Evolutionary conservation across 1,140 invertebrate genomes (phyloP), one percentile per base, ranked within the genome.

Genomic region (Drosophila burlai): DNA sequence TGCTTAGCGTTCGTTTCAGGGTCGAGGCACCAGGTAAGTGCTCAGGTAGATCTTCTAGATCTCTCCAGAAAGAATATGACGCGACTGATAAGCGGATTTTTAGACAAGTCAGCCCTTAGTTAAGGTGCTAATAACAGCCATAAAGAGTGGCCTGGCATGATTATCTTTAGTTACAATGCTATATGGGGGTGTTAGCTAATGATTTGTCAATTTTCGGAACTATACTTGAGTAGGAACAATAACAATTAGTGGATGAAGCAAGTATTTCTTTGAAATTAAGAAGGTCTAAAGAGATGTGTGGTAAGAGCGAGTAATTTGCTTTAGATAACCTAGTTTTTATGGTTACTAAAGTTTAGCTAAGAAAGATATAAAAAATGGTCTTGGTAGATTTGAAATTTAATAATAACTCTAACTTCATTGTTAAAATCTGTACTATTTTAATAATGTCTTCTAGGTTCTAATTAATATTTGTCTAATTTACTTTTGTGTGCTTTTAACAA

Each of bases 11-110:
- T 42, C 11, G 65, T 31, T 29, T 74, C 68, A 74, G 38, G 71
- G 71, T 74, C 71, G 54, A 26, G 7, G 24, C 7, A 11, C 9
- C 69, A 73, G 69, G 69, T 73, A 73, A 34, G 52, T 73, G 45
- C 54, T 73, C 69, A 73, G 69, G 69, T 73, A 73, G 43, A 45
- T 45, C n/a, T 45, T 4, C 3, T 18, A 18, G 47, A 54, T 43
- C 31, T 46, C 36, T 29, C 24, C 34, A 68, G 11, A 24, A 43
- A 4, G 0, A 34, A 52, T 11, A 46, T 45, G 18, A 15, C 15
- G 26, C 15, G 26, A 38, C 59, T 65, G 67, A 71, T 71, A 71
- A 68, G 63, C 24, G 21, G 16, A 40, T 29, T 52, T 62, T 52
- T 9, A 43, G 46, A 16, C 24, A 18, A 52, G 60, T 52, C 55